Base-by-base conservation (phyloP, 2,113 vertebrate genomes). In the Chrysochloris asiatica region DNA sequence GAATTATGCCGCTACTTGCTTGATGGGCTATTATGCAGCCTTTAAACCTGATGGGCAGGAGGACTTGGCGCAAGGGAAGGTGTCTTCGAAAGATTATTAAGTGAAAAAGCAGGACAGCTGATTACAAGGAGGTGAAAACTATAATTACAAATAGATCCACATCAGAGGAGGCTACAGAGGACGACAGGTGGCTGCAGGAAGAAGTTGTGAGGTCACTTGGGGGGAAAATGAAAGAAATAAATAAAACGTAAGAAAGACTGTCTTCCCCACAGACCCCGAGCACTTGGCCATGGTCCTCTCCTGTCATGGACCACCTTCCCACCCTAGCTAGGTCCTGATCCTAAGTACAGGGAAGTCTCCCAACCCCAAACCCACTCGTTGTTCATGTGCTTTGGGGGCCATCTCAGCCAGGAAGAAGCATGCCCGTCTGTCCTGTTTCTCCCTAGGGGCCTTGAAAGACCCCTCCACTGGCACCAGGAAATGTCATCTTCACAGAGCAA, bases 401-500 rank as follows among this genome's bases (percentile, higher is more conserved):
- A 0, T 33, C 75, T 48, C 1, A 30, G 73, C 41, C 24, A 8
- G n/a, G 38, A 78, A 65, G 63, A 61, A 21, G 71, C 54, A 0
- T 0, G 0, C 45, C 56, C 1, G 4, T 47, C 69, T 48, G n/a
- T 65, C 36, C 50, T 1, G 0, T 36, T 38, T 30, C 78, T 8
- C 8, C 6, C 4, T 48, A 77, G 77, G 8, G 4, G 1, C 54
- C 1, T 3, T 67, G 38, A 48, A 2, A 28, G 28, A 38, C 0
- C 12, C 77, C 26, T 38, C 63, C 14, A 1, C 6, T 19, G 30
- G 0, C 12, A 4, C 26, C 4, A 6, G 26, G 13, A 17, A 50
- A 33, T 2, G 8, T 10, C 4, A 0, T n/a, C 72, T 47, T 73
- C 5, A 24, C 1, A 4, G 0, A 38, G 38, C 71, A 13, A 7